Conservation (phyloP, 2,113 vertebrate species). For the Scartelaos histophorus region DNA sequence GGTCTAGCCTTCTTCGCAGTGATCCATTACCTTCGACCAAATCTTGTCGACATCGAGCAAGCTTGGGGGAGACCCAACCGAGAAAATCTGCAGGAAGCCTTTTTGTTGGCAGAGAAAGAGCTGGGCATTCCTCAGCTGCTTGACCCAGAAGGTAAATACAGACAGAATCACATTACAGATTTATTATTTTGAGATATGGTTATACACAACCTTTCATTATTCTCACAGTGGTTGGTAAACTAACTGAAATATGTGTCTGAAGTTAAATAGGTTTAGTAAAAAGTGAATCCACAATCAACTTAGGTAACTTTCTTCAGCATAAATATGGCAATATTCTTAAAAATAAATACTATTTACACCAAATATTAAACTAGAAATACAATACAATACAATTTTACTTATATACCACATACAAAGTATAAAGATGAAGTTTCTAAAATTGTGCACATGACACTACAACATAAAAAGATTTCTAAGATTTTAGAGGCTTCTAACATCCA, state of each 20-base stretch:
- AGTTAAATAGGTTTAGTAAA: not conserved
- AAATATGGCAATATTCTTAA: no score
- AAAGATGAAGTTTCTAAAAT: no score
- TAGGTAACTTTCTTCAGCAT: no score
- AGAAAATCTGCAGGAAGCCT: conserved; percentile 93
- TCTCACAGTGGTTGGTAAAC: not conserved
- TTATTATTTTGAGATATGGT: not conserved
- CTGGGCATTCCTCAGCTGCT: conserved; percentile 92
- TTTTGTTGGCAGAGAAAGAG: conserved; percentile 87
- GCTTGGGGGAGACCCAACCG: conserved; percentile 82
- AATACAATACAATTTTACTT: no score
- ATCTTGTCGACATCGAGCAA: conserved; percentile 89
- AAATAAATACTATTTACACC: no score
- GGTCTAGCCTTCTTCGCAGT: conserved; percentile 92
- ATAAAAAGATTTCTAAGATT: no score
- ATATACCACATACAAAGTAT: no score
- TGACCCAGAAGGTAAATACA: conserved; percentile 89
- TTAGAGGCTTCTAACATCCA: no score
- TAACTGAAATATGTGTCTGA: not conserved
- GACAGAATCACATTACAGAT: not conserved
- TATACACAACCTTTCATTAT: not conserved
- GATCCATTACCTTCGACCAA: conserved; percentile 89
- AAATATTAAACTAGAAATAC: not conserved
- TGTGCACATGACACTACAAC: no score
- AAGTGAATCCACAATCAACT: not conserved